Base-by-base conservation (phyloP, 2,797 vertebrate genomes). In the Oophaga sylvatica region DNA sequence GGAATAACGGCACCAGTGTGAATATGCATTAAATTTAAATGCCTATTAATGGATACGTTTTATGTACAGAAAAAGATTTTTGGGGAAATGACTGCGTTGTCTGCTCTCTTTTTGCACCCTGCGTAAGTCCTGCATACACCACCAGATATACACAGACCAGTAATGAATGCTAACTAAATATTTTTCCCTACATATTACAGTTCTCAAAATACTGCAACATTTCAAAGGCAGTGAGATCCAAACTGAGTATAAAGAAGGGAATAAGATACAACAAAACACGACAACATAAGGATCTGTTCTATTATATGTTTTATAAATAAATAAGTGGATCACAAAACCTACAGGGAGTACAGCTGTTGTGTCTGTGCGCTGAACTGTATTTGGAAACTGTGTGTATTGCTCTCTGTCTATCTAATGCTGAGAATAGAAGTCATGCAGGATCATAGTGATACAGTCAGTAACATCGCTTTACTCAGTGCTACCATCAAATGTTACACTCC, bases 281-380 rank as follows among this genome's bases (percentile, higher is more conserved):
- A 57, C 20, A 84, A 84, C 82, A 84, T 84, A 75, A 84, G 68
- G 70, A 71, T 84, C 12, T 59, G 67, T 19, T 83, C 67, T 83
- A 62, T 60, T 78, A 85, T 41, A 12, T 78, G 26, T 65, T 17
- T 78, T 67, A 85, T 68, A 77, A 65, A 78, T 77, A 77, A 63
- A 85, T 78, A 67, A 78, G 56, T 63, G 35, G 48, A 84, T 77
- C 11, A 57, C 59, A 78, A 85, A 85, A 65, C 84, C 84, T 85
- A 85, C 75, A 56, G 73, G 73, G 84, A 85, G 73, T 75, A 85
- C 73, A 78, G 84, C 57, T 78, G 84, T 76, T 75, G n/a, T 56
- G 70, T 78, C 62, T 85, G 73, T 78, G 59, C 31, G 35, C n/a
- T 29, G 83, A 73, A 62, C 59, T 45, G 70, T 53, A 26, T 45